Conservation (phyloP, 2,797 vertebrate species). For the Hydrolagus colliei region DNA sequence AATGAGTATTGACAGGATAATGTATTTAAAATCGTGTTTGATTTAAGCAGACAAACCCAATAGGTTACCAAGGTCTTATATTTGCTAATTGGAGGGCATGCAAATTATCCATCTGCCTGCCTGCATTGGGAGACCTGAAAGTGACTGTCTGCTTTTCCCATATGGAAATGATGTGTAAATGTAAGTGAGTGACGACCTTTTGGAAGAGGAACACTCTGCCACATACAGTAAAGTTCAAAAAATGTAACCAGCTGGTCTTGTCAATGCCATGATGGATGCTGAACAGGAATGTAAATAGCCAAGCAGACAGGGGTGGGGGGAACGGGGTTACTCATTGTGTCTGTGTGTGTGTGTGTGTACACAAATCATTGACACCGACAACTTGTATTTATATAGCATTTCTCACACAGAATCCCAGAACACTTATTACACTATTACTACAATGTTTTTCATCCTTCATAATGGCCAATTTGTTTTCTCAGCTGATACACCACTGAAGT, state of each 20-base stretch:
- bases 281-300: no score
- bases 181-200: background rate
- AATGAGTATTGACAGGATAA: slow-evolving; percentile 3
- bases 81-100: slow-evolving; percentile 9
- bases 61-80: background rate
- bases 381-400: background rate
- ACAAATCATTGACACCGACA: background rate
- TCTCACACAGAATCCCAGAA: background rate
- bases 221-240: background rate
- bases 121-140: background rate
- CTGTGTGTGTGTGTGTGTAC: no score
- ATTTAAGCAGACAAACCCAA: slow-evolving; percentile 13
- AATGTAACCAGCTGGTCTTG: background rate
- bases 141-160: background rate
- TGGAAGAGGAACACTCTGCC: background rate
- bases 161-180: slow-evolving; percentile 10
- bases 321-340: no score
- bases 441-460: no score
- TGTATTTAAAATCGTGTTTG: background rate
- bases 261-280: background rate
- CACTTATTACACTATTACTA: no score
- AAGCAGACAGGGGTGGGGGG: no score
- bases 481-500: no score
- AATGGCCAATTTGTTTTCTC: no score
- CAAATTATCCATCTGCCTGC: slow-evolving; percentile 13